These are phyloP conservation scores for Gymnocypris eckloni DNA, from an alignment of 2,797 vertebrate species.

Conservation along the genomic window DNA sequence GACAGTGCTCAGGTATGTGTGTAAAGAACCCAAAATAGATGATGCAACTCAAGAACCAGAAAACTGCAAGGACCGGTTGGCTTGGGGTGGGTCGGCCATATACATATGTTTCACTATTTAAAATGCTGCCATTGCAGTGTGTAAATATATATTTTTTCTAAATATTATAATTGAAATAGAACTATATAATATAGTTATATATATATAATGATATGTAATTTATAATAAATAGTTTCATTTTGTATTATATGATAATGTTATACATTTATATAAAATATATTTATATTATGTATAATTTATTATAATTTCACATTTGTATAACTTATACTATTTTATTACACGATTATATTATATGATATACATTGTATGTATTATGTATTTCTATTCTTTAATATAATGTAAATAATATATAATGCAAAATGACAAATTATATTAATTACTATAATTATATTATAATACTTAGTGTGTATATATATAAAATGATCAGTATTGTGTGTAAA, in stretches of 20 bases:
- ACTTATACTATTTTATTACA: too few species aligned
- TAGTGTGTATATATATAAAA: too few species aligned
- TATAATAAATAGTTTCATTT: too few species aligned
- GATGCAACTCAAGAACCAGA: constrained; percentile 93
- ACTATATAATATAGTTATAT: not conserved
- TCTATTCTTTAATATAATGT: too few species aligned
- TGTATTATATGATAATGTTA: not conserved
- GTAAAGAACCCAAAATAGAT: constrained; percentile 89
- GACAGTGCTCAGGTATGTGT: constrained; percentile 81
- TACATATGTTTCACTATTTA: not conserved
- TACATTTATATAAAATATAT: not conserved
- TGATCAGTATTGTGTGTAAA: too few species aligned
- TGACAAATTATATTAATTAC: too few species aligned
- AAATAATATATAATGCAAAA: too few species aligned
- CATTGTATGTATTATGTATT: too few species aligned
- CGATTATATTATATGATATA: too few species aligned
- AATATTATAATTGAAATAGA: not conserved
- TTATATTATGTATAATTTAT: not conserved
- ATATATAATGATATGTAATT: not conserved
- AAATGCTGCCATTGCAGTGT: not conserved
- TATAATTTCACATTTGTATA: not conserved
- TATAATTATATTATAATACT: too few species aligned
- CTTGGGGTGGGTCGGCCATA: constrained; percentile 82
- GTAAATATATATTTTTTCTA: not conserved
- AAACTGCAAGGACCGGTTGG: constrained; percentile 86